Percentiles rank a stretch among this genome's conserved stretches.
phyloP scores from a whole-genome alignment of 2,888 invertebrate species.

The Luperina nickerlii region DNA sequence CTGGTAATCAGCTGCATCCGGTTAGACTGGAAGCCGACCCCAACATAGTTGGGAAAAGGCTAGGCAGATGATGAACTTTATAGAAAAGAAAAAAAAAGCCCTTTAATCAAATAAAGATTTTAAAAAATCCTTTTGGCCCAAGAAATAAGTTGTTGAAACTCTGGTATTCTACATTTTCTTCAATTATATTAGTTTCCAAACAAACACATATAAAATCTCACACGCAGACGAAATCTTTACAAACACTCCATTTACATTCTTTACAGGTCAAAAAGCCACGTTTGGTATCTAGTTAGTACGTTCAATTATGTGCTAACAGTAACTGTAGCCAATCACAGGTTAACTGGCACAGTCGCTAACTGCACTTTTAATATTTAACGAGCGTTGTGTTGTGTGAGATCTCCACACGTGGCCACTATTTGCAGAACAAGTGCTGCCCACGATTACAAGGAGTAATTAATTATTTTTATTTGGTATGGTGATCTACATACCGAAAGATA shows the following conservation, averaged over 20 bases:
- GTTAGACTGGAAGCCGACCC: too few relatives aligned
- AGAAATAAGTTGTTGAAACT: not conserved
- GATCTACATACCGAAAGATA: not conserved
- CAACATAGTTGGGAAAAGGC: too few relatives aligned
- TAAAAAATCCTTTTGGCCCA: too few relatives aligned
- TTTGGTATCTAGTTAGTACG: conserved; percentile 61
- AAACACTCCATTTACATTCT: not conserved
- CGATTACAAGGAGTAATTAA: not conserved
- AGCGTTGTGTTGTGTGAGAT: conserved; percentile 68
- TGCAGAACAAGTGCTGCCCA: conserved; percentile 27
- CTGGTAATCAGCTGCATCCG: too few relatives aligned
- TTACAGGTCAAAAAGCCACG: conserved; percentile 32
- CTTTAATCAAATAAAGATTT: too few relatives aligned
- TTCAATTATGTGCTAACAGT: conserved; percentile 81
- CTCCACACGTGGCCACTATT: conserved; percentile 34
- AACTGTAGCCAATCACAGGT: conserved; percentile 75
- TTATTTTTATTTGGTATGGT: not conserved
- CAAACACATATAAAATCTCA: not conserved
- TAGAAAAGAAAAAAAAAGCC: too few relatives aligned
- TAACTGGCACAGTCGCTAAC: conserved; percentile 79
- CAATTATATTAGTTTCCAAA: not conserved
- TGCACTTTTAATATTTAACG: conserved; percentile 80
- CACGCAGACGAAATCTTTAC: not conserved
- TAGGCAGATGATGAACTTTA: too few relatives aligned
- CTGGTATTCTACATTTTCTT: not conserved